Percentiles rank a stretch among this genome's conserved stretches.
phyloP scores from a whole-genome alignment of 2,888 invertebrate genomes.

The Lydus trimaculatus region DNA sequence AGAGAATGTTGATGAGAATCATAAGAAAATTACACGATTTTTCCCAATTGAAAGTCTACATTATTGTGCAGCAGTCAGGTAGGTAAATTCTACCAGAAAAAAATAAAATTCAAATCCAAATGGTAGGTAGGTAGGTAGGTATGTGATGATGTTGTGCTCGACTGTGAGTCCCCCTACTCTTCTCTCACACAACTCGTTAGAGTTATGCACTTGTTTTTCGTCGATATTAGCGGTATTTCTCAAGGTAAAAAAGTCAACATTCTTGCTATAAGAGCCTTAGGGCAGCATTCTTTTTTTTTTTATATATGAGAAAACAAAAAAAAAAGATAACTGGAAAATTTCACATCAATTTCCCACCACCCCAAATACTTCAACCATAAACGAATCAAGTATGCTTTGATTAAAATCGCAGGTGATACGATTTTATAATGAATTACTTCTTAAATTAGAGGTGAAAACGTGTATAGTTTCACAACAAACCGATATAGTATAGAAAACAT shows the following conservation, averaged over 20 bases:
- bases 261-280: too few relatives aligned
- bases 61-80: conserved; percentile 94
- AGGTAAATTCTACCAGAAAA: too few relatives aligned
- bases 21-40: conserved; percentile 92
- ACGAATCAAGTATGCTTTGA: neutral
- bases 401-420: too few relatives aligned
- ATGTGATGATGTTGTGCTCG: neutral
- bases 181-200: neutral
- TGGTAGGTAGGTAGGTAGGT: too few relatives aligned
- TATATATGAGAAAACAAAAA: too few relatives aligned
- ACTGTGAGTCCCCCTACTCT: neutral
- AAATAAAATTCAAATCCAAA: too few relatives aligned
- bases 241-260: conserved; percentile 47
- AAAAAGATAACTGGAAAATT: conserved; percentile 3
- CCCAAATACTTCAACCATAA: neutral
- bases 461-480: too few relatives aligned
- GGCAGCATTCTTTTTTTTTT: too few relatives aligned
- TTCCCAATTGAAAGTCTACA: conserved; percentile 95
- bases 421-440: too few relatives aligned
- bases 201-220: conserved; percentile 5
- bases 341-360: neutral
- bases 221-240: conserved; percentile 40
- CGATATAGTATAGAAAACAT: too few relatives aligned
- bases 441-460: too few relatives aligned
- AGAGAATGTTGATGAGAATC: conserved; percentile 96